Evolutionary conservation across 2,113 vertebrate species (phyloP).

Genomic region (Heterochromis multidens): DNA sequence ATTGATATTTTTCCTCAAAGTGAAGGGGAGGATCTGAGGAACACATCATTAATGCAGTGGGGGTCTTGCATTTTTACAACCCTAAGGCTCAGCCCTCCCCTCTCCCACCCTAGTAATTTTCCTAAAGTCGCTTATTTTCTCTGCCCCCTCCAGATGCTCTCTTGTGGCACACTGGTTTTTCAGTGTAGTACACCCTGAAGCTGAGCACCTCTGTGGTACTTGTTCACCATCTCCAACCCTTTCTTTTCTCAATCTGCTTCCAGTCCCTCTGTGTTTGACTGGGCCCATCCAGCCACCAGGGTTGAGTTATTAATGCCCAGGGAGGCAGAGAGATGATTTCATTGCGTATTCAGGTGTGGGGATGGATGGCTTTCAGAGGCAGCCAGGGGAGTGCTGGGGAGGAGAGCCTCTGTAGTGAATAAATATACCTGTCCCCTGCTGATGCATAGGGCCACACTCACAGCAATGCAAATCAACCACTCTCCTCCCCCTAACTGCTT

Average conservation of each 20-base stretch:
- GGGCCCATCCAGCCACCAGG: slow-evolving; percentile 50
- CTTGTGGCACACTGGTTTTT: slow-evolving; percentile 8
- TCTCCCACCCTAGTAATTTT: background rate
- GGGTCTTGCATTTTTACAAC: background rate
- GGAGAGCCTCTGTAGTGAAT: slow-evolving; percentile 70
- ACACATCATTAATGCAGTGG: background rate
- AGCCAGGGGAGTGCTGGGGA: slow-evolving; percentile 60
- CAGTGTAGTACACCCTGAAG: background rate
- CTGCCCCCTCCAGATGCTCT: background rate
- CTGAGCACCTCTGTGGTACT: slow-evolving; percentile 2
- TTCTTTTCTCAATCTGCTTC: slow-evolving; percentile 47
- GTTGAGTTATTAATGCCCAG: slow-evolving; percentile 72
- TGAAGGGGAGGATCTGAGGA: background rate
- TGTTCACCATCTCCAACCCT: slow-evolving; percentile 23
- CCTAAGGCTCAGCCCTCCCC: background rate
- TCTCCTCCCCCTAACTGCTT: slow-evolving; percentile 46
- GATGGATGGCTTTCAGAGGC: slow-evolving; percentile 71
- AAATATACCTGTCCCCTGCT: slow-evolving; percentile 73
- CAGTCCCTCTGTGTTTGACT: slow-evolving; percentile 35
- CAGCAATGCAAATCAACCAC: slow-evolving; percentile 69
- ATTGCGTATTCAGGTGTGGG: slow-evolving; percentile 74
- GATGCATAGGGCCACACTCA: slow-evolving; percentile 67
- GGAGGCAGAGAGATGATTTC: slow-evolving; percentile 70
- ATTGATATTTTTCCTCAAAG: background rate
- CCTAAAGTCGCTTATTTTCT: background rate